Conservation (phyloP, 2,888 invertebrate species). For the Teleiodes luculella region DNA sequence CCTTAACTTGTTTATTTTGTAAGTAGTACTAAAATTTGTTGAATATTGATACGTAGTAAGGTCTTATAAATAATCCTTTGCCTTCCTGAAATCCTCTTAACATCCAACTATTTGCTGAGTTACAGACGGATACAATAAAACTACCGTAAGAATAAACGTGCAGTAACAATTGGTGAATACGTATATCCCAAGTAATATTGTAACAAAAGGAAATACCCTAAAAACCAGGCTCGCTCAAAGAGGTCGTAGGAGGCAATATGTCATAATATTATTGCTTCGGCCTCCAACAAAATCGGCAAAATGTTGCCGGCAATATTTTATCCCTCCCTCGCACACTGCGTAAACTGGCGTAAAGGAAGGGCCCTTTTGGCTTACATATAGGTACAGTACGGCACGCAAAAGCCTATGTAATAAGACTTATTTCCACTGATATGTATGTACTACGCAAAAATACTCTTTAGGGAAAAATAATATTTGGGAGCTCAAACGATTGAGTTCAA, state of each 20-base stretch:
- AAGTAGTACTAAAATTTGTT: too few species aligned
- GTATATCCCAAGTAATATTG: slow-evolving; percentile 11
- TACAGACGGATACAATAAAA: too few species aligned
- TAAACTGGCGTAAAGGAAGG: slow-evolving; percentile 43
- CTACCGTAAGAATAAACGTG: too few species aligned
- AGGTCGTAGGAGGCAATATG: slow-evolving; percentile 66
- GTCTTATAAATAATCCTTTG: too few species aligned
- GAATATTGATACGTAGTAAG: too few species aligned
- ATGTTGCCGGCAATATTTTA: slow-evolving; percentile 70
- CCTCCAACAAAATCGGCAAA: slow-evolving; percentile 61
- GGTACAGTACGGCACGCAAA: slow-evolving; percentile 20
- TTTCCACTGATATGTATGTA: too few species aligned
- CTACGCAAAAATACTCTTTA: too few species aligned
- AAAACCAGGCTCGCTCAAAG: slow-evolving; percentile 43
- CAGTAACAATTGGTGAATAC: slow-evolving; percentile 1
- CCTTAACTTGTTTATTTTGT: too few species aligned
- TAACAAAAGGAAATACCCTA: slow-evolving; percentile 11
- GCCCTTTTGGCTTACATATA: slow-evolving; percentile 34
- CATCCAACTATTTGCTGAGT: too few species aligned
- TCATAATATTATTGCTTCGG: slow-evolving; percentile 75
- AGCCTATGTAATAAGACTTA: background rate
- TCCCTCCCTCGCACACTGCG: slow-evolving; percentile 46
- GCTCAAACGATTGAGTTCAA: slow-evolving; percentile 2
- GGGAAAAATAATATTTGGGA: background rate
- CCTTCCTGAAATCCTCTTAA: too few species aligned